Conservation (phyloP, 2,888 invertebrate species). For the Metallyticus violacea region DNA sequence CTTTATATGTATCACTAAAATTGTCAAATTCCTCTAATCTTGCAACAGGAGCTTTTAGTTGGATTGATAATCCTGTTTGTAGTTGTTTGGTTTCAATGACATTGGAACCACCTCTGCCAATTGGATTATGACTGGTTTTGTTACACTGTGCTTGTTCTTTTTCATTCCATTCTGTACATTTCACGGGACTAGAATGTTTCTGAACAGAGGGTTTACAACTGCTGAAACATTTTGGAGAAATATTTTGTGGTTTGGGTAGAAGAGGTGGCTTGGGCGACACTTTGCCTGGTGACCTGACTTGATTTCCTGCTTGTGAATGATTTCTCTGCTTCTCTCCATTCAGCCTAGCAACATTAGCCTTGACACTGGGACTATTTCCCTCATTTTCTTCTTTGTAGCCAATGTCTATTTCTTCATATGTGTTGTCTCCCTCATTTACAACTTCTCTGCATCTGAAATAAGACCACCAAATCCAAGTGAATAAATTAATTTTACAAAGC, state of each 20-base stretch:
- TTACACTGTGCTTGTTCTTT: not conserved
- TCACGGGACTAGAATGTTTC: not conserved
- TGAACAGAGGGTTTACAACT: not conserved
- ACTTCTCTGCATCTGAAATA: not conserved
- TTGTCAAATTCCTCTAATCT: conserved; percentile 28
- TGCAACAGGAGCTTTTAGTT: conserved; percentile 26
- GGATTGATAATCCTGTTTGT: not conserved
- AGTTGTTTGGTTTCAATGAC: not conserved
- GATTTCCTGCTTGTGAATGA: not conserved
- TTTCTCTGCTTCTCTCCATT: not conserved
- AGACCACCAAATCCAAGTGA: not conserved
- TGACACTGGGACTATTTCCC: not conserved
- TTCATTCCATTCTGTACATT: not conserved
- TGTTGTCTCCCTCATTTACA: not conserved
- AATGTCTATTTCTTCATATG: not conserved
- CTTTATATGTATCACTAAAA: not conserved
- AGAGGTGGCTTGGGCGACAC: conserved; percentile 24
- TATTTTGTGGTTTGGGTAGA: conserved; percentile 25
- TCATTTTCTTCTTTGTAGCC: not conserved
- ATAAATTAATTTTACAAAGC: too few species aligned
- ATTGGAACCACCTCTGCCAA: too few species aligned
- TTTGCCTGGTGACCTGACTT: not conserved
- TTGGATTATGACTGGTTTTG: too few species aligned
- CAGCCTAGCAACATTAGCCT: not conserved
- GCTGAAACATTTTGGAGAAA: not conserved